A percentile compares a stretch with the other conserved stretches of the same genome.
Evolutionary conservation across 2,797 vertebrate species (phyloP).

Genomic region (Prionace glauca): DNA sequence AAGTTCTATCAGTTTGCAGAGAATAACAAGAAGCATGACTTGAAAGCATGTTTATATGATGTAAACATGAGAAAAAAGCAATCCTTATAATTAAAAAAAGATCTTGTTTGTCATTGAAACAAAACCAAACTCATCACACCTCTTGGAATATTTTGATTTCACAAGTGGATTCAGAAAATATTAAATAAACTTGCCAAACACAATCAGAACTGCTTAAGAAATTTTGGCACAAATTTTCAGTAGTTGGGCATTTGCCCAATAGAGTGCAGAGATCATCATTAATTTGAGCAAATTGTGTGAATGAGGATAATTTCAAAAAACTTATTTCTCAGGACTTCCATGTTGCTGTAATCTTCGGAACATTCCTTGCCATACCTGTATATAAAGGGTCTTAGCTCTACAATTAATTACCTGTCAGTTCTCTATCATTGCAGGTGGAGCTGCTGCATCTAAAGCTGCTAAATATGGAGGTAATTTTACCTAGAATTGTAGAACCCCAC

Average conservation of each 20-base stretch:
- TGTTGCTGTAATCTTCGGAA: not conserved
- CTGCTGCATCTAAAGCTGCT: constrained; percentile 1
- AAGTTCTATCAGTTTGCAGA: too few relatives aligned
- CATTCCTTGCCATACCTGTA: not conserved
- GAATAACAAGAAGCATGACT: too few relatives aligned
- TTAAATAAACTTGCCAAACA: too few relatives aligned
- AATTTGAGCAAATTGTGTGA: not conserved
- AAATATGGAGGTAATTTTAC: not conserved
- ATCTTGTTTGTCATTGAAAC: too few relatives aligned
- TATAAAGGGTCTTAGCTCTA: not conserved
- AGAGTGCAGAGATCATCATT: not conserved
- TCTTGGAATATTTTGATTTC: too few relatives aligned
- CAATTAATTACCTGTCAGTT: not conserved
- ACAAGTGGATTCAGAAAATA: too few relatives aligned
- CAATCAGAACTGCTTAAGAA: not conserved
- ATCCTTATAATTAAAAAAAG: too few relatives aligned
- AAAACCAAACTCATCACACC: too few relatives aligned
- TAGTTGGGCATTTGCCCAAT: not conserved
- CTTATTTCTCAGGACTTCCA: not conserved
- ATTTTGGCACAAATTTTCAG: too few relatives aligned
- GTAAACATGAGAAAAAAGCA: too few relatives aligned
- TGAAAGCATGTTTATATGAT: too few relatives aligned
- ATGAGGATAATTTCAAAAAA: not conserved
- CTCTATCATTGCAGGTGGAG: not conserved
- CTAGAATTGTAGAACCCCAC: too few relatives aligned